phyloP scores from a whole-genome alignment of 2,888 invertebrate genomes.

The Tetragonula carbonaria region DNA sequence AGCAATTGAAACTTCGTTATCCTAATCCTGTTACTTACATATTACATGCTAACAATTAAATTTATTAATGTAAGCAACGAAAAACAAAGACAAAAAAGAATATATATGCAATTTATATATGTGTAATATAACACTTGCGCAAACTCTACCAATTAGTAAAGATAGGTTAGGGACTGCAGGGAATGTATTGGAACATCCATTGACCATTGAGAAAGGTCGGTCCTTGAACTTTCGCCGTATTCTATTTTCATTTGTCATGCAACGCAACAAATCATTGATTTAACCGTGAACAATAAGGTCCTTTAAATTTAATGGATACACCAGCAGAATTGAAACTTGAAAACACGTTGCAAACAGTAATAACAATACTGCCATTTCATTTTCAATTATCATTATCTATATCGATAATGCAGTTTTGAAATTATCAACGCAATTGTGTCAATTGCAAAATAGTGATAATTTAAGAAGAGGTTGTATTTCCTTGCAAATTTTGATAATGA shows the following conservation, averaged over 20 bases:
- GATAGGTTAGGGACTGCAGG: constrained; percentile 9
- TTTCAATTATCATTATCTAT: too few species aligned
- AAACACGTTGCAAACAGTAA: constrained; percentile 1
- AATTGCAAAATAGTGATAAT: neutral
- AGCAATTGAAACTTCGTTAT: neutral
- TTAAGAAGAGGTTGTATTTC: neutral
- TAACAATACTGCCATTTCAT: neutral
- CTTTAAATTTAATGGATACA: neutral
- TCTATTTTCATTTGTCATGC: constrained; percentile 66
- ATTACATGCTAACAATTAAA: neutral
- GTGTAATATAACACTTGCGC: neutral
- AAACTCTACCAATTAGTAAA: constrained; percentile 23
- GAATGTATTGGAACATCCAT: constrained; percentile 34
- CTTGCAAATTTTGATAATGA: neutral
- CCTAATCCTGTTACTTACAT: neutral
- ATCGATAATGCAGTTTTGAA: neutral
- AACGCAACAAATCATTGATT: constrained; percentile 55
- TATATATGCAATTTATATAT: neutral
- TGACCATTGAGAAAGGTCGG: constrained; percentile 62
- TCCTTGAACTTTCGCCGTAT: constrained; percentile 66
- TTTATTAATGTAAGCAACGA: neutral
- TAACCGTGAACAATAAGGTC: constrained; percentile 33
- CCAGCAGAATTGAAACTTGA: neutral
- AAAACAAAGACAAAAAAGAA: neutral
- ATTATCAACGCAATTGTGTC: neutral